Evolutionary conservation across 2,888 invertebrate genomes (phyloP), one percentile per base, ranked within the genome.

Genomic region (Megaustenia siamemsis): DNA sequence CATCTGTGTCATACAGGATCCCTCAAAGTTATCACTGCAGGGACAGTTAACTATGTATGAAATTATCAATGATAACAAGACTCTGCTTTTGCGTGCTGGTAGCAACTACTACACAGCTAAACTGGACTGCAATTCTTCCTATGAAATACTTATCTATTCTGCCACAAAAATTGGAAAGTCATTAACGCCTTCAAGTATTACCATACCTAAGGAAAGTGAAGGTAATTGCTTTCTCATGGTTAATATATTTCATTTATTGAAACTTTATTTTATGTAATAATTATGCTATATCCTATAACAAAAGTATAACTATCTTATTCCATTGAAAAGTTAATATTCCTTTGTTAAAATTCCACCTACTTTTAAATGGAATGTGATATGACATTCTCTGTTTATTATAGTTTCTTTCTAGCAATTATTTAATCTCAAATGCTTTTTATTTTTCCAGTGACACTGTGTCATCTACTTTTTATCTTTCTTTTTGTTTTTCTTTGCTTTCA

Each of bases 71-170:
- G 24, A 56, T 35, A 56, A 35, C 12, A 35, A 10, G 1, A 18
- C 53, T 24, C 18, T 24, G 56, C 38, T 56, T 32, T 21, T 76
- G 12, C 60, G 56, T 40, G 0, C 12, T 24, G 24, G 3, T 12
- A n/a, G n/a, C 60, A 77, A 77, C 40, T 77, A 60, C 35, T 60
- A 77, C 60, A 38, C 3, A 12, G 60, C 6, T 56, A 56, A 8
- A 6, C 21, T 76, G 0, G n/a, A 38, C 24, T 76, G 76, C 56
- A n/a, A 60, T 60, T 60, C 60, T 40, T 1, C 56, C 21, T 18
- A 38, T 40, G 38, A 60, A 15, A 60, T 60, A 60, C n/a, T 10
- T 40, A 21, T 77, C 2, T 76, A 56, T 56, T 53, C 56, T 53
- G 76, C 43, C 2, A 76, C 53, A 35, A 38, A 21, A 35, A 56